Base-by-base conservation (phyloP, 2,888 invertebrate genomes). In the Aphidoletes aphidimyza region DNA sequence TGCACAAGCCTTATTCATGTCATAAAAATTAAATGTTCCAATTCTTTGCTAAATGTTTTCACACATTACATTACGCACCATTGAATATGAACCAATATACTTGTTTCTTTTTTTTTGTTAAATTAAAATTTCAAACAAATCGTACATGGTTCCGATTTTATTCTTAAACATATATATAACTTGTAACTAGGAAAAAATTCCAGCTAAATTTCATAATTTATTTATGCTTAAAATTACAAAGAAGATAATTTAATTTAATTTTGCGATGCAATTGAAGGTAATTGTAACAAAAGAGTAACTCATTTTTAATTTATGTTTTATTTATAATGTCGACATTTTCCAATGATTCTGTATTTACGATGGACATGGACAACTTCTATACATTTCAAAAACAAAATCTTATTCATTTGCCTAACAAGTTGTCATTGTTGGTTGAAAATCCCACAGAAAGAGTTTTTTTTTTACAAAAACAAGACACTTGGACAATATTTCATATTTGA, bases 161-260 rank as follows among this genome's bases (percentile, higher is more conserved):
- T 5, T 39, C 5, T 14, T 5, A 54, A 14, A n/a, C 26, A 54
- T 54, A 22, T 54, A 54, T 54, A 1, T 3, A 54, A 22, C 11
- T 69, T 69, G 69, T 30, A 69, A 69, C 69, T 69, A 69, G 69
- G 30, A 14, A 69, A 30, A 54, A 69, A 69, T 69, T 69, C 69
- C 26, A 14, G 69, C 69, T 69, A 69, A 69, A 11, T 47, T 22
- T 14, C 30, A 69, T 69, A 69, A 30, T 30, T 22, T 54, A 54
- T 17, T 54, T 11, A 47, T 47, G 47, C 22, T 22, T 54, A 22
- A 54, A 54, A 54, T 3, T 54, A 42, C 42, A 9, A 9, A 42
- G 42, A 22, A 34, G 14, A 22, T 26, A 54, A 26, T 30, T 69
- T 5, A 30, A 30, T 69, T 30, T 30, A 69, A 69, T 69, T 30